These are phyloP conservation scores for Aurelia sp. DNA, from an alignment of 30 jellyfish, hydroid and myxozoan species.

Conservation along the genomic window DNA sequence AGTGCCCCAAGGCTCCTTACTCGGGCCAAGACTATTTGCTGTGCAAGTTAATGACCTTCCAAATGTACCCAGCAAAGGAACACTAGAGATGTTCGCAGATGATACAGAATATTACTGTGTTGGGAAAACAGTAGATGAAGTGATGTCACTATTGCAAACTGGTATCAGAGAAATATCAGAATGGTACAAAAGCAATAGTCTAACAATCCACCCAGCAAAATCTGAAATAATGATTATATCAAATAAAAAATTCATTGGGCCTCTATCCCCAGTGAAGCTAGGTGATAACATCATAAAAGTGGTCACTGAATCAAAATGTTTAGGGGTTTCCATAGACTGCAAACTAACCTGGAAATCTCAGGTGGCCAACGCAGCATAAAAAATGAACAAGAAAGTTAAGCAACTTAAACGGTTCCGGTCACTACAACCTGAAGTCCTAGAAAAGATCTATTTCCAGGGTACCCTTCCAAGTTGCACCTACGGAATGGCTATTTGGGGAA, in stretches of 20 bases:
- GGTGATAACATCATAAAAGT: constrained; percentile 48
- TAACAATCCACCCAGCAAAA: constrained; percentile 55
- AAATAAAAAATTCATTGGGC: constrained; percentile 24
- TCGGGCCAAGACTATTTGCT: constrained; percentile 70
- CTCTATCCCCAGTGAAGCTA: constrained; percentile 35
- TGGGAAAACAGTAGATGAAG: constrained; percentile 66
- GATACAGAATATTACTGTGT: constrained; percentile 62
- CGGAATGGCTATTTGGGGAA: too few species aligned
- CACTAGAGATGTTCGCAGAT: too few species aligned
- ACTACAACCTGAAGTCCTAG: constrained; percentile 12
- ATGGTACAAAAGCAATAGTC: constrained; percentile 44
- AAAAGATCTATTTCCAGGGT: constrained; percentile 12
- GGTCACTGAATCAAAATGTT: constrained; percentile 37
- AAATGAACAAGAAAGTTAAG: constrained; percentile 20
- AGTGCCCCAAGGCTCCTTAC: constrained; percentile 65
- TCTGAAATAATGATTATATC: constrained; percentile 56
- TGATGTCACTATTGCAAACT: constrained; percentile 56
- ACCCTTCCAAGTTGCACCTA: too few species aligned
- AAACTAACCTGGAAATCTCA: too few species aligned
- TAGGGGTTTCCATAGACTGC: constrained; percentile 36
- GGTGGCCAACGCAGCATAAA: constrained; percentile 48
- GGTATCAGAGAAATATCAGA: constrained; percentile 45
- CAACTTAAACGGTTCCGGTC: constrained; percentile 42
- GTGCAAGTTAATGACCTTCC: constrained; percentile 47
- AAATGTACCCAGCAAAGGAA: too few species aligned